Base-by-base conservation (phyloP, 2,797 vertebrate species). In the Nothura maculosa region DNA sequence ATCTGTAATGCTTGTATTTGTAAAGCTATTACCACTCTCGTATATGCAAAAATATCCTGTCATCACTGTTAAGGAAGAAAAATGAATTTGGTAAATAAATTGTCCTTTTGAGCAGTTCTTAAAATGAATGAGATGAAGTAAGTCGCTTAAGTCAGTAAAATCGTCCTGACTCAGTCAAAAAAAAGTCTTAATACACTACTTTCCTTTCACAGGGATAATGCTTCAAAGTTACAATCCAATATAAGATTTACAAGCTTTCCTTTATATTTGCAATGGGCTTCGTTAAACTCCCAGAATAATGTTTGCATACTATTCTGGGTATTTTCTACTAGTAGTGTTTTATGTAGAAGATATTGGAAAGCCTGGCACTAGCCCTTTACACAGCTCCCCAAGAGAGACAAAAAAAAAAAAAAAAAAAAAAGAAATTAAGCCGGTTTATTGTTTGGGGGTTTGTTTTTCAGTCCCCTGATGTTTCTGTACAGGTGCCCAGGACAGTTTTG, bases 1-100 rank as follows among this genome's bases (percentile, higher is more conserved):
- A 64, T 0, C 3, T 36, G 1, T 21, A 68, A 47, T 47, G 24
- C 3, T 20, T 0, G 1, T n/a, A 4, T n/a, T 38, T 84, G 2
- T n/a, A 79, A 88, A 93, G 76, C 52, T 45, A 17, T 16, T 42
- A 70, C 18, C 3, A 24, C 47, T 48, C 47, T 48, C 24, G 47
- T 24, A 24, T 48, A 22, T 24, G 47, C 47, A 48, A 48, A 24
- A 22, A 8, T 66, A 8, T 66, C 17, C 60, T 64, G 2, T 30
- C 30, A 50, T 45, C 1, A 0, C 45, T 69, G 42, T 12, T 12
- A 52, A 52, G 12, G 32, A 80, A 67, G 16, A 77, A 67, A 55
- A 54, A 15, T 2, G 50, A 0, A 18, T 61, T 83, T 81, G 19
- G 1, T 77, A 89, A 87, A 70, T 55, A 61, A 18, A 75, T n/a